Conservation (phyloP, 2,113 vertebrate genomes). For the Pelecanus crispus region DNA sequence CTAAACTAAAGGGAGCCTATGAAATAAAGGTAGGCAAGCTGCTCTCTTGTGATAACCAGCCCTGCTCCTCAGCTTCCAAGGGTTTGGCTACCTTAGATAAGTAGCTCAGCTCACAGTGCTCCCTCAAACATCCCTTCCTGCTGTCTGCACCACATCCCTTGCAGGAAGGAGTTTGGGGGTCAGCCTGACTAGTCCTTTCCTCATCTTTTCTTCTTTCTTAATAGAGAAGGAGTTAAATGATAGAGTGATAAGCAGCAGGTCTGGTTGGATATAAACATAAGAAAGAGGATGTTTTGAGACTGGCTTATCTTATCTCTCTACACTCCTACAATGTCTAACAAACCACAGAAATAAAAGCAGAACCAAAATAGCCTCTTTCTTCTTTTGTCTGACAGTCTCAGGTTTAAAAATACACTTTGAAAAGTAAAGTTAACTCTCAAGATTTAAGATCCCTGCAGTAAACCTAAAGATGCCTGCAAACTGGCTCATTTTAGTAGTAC, state of each 20-base stretch:
- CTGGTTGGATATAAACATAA: constrained; percentile 1
- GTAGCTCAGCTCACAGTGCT: neutral
- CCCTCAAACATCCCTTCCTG: neutral
- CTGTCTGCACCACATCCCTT: neutral
- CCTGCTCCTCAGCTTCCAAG: neutral
- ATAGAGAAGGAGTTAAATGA: neutral
- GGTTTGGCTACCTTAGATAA: neutral
- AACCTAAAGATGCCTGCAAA: neutral
- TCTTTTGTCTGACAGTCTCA: neutral
- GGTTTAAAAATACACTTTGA: neutral
- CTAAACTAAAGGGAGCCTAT: neutral
- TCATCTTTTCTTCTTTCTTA: neutral
- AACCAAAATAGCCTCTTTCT: neutral
- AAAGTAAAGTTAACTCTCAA: neutral
- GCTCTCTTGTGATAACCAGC: neutral
- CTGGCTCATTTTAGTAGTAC: neutral
- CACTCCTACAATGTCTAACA: neutral
- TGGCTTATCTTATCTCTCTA: neutral
- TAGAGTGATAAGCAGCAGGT: neutral
- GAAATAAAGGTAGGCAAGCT: neutral
- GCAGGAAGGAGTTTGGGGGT: neutral
- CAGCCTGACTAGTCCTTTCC: neutral
- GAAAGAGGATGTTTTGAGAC: neutral
- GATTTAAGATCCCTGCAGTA: neutral
- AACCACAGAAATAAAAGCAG: constrained; percentile 7